Percentiles rank a stretch among this genome's conserved stretches.
Conservation (phyloP, 2,888 invertebrate species). For the Camptogramma bilineatum region DNA sequence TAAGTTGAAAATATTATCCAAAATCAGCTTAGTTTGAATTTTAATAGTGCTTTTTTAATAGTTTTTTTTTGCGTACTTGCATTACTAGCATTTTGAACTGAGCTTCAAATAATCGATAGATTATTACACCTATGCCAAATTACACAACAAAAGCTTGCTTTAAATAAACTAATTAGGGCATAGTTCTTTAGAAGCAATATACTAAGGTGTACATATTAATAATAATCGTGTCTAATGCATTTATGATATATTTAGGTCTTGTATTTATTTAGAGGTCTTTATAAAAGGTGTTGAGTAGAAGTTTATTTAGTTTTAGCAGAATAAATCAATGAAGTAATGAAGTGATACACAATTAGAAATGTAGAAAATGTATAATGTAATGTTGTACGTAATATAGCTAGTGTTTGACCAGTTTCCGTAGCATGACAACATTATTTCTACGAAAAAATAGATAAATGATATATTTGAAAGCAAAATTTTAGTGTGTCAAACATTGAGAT, state of each 20-base stretch:
- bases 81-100: not conserved
- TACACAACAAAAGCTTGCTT: not conserved
- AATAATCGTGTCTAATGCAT: not conserved
- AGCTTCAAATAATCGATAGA: not conserved
- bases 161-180: slow-evolving; percentile 1
- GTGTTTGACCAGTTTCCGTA: not conserved
- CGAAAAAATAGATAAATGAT: too few species aligned
- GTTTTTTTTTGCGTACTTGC: not conserved
- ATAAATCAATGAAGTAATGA: not conserved
- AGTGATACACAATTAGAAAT: not conserved
- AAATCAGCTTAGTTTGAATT: too few species aligned
- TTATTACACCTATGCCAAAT: not conserved
- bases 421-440: not conserved
- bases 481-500: too few species aligned
- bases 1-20: too few species aligned
- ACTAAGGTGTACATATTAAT: not conserved
- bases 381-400: slow-evolving; percentile 5
- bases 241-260: not conserved
- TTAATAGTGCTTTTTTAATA: not conserved
- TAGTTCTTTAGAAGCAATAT: slow-evolving; percentile 9
- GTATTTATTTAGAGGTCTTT: not conserved
- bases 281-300: not conserved
- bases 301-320: not conserved
- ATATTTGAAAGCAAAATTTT: not conserved
- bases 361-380: slow-evolving; percentile 5